Conservation (phyloP, 2,888 invertebrate genomes). For the Trachelus tabidus region DNA sequence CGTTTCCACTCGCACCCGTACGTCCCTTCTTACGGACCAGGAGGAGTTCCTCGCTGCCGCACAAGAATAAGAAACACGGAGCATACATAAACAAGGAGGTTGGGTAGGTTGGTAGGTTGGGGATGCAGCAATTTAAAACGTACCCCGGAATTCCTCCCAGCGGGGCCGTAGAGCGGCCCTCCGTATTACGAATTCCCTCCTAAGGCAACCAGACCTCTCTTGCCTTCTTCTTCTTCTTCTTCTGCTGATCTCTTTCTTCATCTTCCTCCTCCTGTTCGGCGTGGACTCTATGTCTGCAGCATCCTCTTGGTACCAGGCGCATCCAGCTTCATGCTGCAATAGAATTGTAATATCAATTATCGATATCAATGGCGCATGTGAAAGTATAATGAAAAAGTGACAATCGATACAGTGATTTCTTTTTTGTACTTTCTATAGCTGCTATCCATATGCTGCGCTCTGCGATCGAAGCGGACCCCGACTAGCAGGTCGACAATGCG, state of each 20-base stretch:
- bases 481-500: conserved; percentile 38
- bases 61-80: conserved; percentile 66
- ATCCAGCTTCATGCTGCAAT: neutral
- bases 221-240: neutral
- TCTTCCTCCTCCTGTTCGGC: conserved; percentile 11
- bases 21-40: conserved; percentile 12
- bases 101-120: conserved; percentile 35
- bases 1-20: conserved; percentile 6
- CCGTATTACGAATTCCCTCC: conserved; percentile 64
- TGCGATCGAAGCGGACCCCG: neutral
- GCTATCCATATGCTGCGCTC: conserved; percentile 34
- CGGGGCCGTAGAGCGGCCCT: conserved; percentile 65
- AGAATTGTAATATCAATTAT: neutral
- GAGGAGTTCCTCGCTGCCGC: conserved; percentile 46
- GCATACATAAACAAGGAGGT: conserved; percentile 67
- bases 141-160: conserved; percentile 67
- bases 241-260: conserved; percentile 10
- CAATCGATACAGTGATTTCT: neutral
- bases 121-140: conserved; percentile 67
- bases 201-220: conserved; percentile 9
- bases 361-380: neutral
- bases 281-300: neutral
- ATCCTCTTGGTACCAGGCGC: neutral
- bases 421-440: conserved; percentile 20
- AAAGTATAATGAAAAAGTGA: neutral